phyloP scores from a whole-genome alignment of 2,113 vertebrate genomes.

The Craseonycteris thonglongyai region DNA sequence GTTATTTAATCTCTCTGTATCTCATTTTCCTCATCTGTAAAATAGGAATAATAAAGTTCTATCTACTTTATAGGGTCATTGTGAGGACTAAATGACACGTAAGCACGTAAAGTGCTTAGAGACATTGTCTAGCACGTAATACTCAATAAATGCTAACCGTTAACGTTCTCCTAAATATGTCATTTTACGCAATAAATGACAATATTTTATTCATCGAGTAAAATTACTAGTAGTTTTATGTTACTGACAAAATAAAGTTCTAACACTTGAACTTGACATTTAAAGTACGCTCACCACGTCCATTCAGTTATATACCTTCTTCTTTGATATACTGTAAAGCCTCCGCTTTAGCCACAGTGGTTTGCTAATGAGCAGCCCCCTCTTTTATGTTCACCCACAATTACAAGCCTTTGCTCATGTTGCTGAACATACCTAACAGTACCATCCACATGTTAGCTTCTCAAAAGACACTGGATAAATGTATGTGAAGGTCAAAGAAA shows the following conservation, averaged over 20 bases:
- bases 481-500: background rate
- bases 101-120: constrained; percentile 37
- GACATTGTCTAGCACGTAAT: background rate
- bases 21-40: constrained; percentile 32
- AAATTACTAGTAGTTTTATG: constrained; percentile 36
- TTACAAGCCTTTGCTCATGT: background rate
- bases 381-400: background rate
- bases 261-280: constrained; percentile 30
- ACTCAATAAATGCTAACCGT: background rate
- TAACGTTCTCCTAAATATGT: constrained; percentile 37
- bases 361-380: background rate
- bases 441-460: background rate
- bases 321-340: background rate
- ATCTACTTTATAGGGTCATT: constrained; percentile 2
- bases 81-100: background rate
- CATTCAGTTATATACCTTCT: background rate
- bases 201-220: constrained; percentile 46
- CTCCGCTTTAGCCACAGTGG: background rate
- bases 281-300: constrained; percentile 4
- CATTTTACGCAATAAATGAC: constrained; percentile 14
- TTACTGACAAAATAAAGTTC: constrained; percentile 48
- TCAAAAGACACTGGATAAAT: background rate
- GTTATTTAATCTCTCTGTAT: background rate
- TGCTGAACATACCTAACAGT: background rate
- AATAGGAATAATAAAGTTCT: background rate